Base-by-base conservation (phyloP, 2,797 vertebrate genomes). In the Chloroceryle inda region DNA sequence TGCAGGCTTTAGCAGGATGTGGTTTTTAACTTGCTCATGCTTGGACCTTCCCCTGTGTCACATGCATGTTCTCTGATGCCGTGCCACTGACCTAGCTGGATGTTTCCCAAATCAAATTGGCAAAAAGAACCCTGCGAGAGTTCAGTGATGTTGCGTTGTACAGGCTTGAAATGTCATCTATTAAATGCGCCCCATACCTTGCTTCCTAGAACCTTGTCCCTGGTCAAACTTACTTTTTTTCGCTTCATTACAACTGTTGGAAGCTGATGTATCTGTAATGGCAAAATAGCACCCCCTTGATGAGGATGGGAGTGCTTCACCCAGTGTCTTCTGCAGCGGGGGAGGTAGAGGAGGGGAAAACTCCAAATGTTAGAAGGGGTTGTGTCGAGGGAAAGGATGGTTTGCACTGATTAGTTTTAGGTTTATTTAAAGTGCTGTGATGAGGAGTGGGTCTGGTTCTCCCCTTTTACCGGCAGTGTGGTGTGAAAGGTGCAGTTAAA, bases 151-250 rank as follows among this genome's bases (percentile, higher is more conserved):
- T 85, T 89, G 74, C 71, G 45, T 90, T 95, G 82, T 95, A 94
- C 73, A 92, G 85, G 85, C 82, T 94, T 95, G 79, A 83, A 85
- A 56, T 67, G 59, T 91, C 68, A 88, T 77, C 63, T 85, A 89
- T 95, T 95, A 95, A 96, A 95, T 89, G 71, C 21, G 85, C 31
- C 44, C 50, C 69, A 33, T 71, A 89, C 68, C 35, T 93, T 58
- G 35, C 55, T 87, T 83, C 22, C 13, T 91, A 78, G 82, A 92
- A 85, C 47, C 14, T 95, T 86, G 94, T 91, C 42, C 79, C 37
- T 44, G 86, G 79, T 96, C 92, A 64, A 20, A 10, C 62, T 31
- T 75, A 35, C 35, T 53, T 63, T 85, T 85, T 76, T 92, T 82
- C 59, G 53, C 27, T 16, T 89, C 0, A 0, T 9, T 83, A 20